These are phyloP conservation scores for Rhombomys opimus DNA, from an alignment of 2,113 vertebrate species.

Conservation along the genomic window DNA sequence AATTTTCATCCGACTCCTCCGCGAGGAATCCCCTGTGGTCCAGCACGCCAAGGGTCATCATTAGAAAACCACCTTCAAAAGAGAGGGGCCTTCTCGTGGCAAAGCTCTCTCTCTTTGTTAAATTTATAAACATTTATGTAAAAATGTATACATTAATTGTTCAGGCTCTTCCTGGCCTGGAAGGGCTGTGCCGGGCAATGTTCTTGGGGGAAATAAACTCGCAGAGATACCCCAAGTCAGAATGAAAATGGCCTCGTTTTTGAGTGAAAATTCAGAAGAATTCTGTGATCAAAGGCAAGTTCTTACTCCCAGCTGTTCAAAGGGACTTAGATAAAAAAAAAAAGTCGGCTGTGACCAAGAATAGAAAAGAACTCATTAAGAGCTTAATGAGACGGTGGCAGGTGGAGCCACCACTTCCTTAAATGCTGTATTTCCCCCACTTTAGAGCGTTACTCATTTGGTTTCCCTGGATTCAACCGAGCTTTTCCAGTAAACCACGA, in stretches of 20 bases:
- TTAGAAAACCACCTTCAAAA: conserved; percentile 97
- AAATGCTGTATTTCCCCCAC: conserved; percentile 80
- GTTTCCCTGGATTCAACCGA: conserved; percentile 73
- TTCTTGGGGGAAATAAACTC: conserved; percentile 84
- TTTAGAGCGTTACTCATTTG: conserved; percentile 73
- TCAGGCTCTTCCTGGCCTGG: conserved; percentile 79
- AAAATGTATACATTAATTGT: conserved; percentile 90
- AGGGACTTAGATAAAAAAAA: conserved; percentile 91
- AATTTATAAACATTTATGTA: conserved; percentile 98
- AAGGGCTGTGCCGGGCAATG: conserved; percentile 82
- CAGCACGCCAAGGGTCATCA: conserved; percentile 99
- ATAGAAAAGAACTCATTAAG: conserved; percentile 97
- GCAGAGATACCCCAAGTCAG: conserved; percentile 86
- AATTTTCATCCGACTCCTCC: conserved; percentile 98
- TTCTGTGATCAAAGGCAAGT: conserved; percentile 95
- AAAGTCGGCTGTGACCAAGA: conserved; percentile 95
- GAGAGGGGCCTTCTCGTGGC: conserved; percentile 91
- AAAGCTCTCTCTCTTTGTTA: conserved; percentile 91
- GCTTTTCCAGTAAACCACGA: conserved; percentile 78
- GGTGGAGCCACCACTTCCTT: conserved; percentile 90
- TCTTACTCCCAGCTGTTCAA: conserved; percentile 97
- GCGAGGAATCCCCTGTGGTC: conserved; percentile 95
- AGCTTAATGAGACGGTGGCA: conserved; percentile 94
- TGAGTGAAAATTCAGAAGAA: conserved; percentile 96
- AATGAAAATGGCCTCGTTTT: conserved; percentile 88